These are phyloP conservation scores for Ophion costatus DNA, from an alignment of 2,888 invertebrate species.

Conservation along the genomic window DNA sequence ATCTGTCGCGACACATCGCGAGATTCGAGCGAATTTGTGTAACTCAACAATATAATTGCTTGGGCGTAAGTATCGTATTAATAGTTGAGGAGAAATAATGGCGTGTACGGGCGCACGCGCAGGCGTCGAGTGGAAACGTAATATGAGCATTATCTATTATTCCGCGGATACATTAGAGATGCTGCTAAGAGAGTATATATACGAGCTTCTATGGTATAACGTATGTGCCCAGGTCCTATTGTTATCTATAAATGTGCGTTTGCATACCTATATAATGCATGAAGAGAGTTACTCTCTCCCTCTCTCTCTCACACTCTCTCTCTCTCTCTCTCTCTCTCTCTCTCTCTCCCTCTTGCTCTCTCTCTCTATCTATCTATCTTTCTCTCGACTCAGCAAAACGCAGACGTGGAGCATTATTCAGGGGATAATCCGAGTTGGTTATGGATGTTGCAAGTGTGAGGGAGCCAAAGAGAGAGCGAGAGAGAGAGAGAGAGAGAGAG, in stretches of 20 bases:
- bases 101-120: neutral
- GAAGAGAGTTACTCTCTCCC: constrained; percentile 38
- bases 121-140: neutral
- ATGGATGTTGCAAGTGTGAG: constrained; percentile 17
- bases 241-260: constrained; percentile 48
- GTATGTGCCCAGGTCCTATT: constrained; percentile 21
- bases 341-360: neutral
- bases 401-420: constrained; percentile 77
- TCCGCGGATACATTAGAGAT: constrained; percentile 36
- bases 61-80: neutral
- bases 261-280: constrained; percentile 8
- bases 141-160: constrained; percentile 36
- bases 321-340: constrained; percentile 5
- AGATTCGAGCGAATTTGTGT: neutral
- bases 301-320: constrained; percentile 26
- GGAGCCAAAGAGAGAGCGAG: neutral
- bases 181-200: constrained; percentile 17
- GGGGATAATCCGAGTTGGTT: constrained; percentile 76
- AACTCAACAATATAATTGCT: neutral
- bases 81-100: constrained; percentile 14
- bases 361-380: constrained; percentile 9
- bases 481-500: neutral
- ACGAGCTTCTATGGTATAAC: constrained; percentile 13
- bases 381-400: constrained; percentile 57
- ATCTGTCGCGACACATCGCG: neutral